phyloP scores from a whole-genome alignment of 2,113 vertebrate species.

The Hylia prasina region DNA sequence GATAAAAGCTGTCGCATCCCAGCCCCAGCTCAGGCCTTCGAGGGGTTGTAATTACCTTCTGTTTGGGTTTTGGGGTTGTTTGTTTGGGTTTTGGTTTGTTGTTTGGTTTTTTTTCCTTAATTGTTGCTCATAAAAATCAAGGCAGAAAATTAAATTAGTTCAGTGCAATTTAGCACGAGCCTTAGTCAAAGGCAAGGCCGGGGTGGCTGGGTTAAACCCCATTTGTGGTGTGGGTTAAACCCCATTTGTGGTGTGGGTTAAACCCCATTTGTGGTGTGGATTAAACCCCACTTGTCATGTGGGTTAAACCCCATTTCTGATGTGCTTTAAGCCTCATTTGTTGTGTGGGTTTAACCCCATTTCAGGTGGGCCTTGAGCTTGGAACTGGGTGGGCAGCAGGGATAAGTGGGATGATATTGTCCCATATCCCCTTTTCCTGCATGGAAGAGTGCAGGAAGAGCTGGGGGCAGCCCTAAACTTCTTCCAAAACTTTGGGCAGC shows the following conservation, averaged over 20 bases:
- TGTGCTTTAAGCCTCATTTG: not conserved
- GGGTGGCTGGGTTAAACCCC: not conserved
- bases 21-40: too few relatives aligned
- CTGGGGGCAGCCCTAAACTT: not conserved
- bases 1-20: too few relatives aligned
- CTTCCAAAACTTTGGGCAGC: too few relatives aligned
- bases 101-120: too few relatives aligned
- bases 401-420: not conserved
- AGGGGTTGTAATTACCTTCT: too few relatives aligned
- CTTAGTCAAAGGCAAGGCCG: too few relatives aligned
- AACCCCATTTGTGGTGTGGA: not conserved
- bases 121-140: too few relatives aligned
- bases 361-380: not conserved
- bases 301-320: not conserved
- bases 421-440: not conserved
- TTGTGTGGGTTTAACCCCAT: not conserved
- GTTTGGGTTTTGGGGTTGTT: too few relatives aligned
- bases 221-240: not conserved
- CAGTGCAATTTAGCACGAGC: too few relatives aligned
- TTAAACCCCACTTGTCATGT: not conserved
- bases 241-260: not conserved
- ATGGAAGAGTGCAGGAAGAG: fast-evolving
- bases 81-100: too few relatives aligned
- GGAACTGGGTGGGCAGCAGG: not conserved
- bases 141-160: too few relatives aligned